Percentiles rank a stretch among this genome's conserved stretches.
phyloP scores from a whole-genome alignment of 2,888 invertebrate species.

The Lasioglossum leucozonium region DNA sequence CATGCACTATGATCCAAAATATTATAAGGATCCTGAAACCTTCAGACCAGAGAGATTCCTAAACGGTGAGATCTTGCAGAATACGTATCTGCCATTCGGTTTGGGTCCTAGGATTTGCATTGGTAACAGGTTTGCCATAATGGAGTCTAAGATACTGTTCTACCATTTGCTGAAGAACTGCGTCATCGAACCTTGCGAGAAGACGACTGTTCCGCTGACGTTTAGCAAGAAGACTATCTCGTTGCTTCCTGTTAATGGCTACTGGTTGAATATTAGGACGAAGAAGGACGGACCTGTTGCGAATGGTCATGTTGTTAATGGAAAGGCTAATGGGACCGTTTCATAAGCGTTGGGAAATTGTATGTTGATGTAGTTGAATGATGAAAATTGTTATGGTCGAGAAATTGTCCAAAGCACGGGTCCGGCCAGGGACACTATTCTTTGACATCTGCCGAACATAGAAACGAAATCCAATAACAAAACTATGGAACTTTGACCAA shows the following conservation, averaged over 20 bases:
- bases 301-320: not conserved
- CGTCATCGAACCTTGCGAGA: conserved; percentile 77
- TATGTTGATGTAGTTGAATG: not conserved
- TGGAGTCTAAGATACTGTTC: conserved; percentile 72
- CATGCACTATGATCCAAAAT: conserved; percentile 80
- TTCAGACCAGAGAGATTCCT: conserved; percentile 84
- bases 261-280: conserved; percentile 65
- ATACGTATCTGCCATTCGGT: conserved; percentile 74
- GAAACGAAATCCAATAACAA: no score
- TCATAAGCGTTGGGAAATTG: not conserved
- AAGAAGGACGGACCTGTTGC: not conserved
- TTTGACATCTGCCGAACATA: no score
- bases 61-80: conserved; percentile 42
- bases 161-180: conserved; percentile 71
- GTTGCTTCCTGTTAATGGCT: conserved; percentile 66
- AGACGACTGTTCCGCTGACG: conserved; percentile 83
- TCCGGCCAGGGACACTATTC: no score
- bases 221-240: conserved; percentile 41
- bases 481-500: no score
- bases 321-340: not conserved
- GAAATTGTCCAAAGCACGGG: no score
- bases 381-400: not conserved
- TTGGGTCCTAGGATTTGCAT: conserved; percentile 78
- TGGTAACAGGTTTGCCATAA: conserved; percentile 83
- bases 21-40: conserved; percentile 79